These are phyloP conservation scores for Ceraclea dissimilis DNA, from an alignment of 2,888 invertebrate species.

Conservation along the genomic window DNA sequence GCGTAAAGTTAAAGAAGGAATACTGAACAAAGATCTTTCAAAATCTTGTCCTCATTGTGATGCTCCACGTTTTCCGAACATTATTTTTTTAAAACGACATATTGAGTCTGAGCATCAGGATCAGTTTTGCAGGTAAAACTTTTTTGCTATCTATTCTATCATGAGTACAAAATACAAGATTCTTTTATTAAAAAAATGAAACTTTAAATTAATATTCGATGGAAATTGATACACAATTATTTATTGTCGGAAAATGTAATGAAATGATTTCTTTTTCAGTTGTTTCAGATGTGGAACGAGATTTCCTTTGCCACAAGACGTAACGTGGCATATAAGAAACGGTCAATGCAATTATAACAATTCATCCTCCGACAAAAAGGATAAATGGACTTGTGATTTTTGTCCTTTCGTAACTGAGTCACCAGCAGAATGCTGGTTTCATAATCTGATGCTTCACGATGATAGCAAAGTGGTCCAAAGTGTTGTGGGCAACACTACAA, in stretches of 20 bases:
- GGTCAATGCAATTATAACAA: conserved; percentile 47
- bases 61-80: conserved; percentile 40
- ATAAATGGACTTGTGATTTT: conserved; percentile 50
- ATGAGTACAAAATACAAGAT: no score
- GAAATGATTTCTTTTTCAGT: conserved; percentile 44
- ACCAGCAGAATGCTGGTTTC: conserved; percentile 65
- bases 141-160: no score
- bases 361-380: conserved; percentile 17
- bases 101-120: conserved; percentile 53
- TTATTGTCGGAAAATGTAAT: no score
- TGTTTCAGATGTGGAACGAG: conserved; percentile 65
- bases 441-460: conserved; percentile 56
- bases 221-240: not conserved
- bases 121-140: conserved; percentile 52
- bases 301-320: conserved; percentile 66
- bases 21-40: conserved; percentile 35
- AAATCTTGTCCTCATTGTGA: conserved; percentile 58
- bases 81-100: conserved; percentile 55
- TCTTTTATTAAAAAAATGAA: no score
- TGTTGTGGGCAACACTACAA: conserved; percentile 34
- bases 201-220: no score
- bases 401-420: conserved; percentile 57
- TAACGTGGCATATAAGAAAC: conserved; percentile 61
- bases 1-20: conserved; percentile 36
- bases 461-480: conserved; percentile 35